These are phyloP conservation scores for Neogobius melanostomus DNA, from an alignment of 2,113 vertebrate genomes.

Conservation along the genomic window DNA sequence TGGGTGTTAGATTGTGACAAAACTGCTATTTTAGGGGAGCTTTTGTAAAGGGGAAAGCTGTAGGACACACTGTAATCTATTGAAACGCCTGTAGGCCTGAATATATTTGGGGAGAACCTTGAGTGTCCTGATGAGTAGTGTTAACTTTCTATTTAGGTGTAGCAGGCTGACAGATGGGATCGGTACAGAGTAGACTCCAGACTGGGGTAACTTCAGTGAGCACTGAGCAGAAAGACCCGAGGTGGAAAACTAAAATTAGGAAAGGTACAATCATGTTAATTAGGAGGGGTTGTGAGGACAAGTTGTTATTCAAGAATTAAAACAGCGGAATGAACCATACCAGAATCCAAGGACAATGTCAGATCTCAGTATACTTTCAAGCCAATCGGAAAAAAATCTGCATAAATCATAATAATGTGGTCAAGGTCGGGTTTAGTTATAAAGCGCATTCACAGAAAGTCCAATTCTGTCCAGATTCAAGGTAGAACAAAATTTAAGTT, in stretches of 20 bases:
- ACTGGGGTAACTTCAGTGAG: not conserved
- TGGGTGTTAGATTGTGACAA: not conserved
- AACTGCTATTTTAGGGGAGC: not conserved
- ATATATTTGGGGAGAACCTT: constrained; percentile 9
- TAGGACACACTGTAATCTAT: constrained; percentile 5
- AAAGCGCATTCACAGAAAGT: too few species aligned
- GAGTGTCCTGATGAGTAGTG: constrained; percentile 1
- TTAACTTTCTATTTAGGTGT: constrained; percentile 1
- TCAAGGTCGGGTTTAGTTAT: too few species aligned
- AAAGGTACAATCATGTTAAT: not conserved
- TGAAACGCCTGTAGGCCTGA: not conserved
- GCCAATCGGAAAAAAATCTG: too few species aligned
- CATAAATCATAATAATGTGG: too few species aligned
- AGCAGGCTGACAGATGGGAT: not conserved
- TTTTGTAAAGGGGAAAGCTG: constrained; percentile 6
- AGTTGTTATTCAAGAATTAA: not conserved
- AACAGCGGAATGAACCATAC: not conserved
- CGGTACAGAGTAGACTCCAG: not conserved
- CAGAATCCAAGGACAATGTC: not conserved
- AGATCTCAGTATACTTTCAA: not conserved
- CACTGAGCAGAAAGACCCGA: not conserved
- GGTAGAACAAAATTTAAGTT: too few species aligned
- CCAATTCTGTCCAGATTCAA: too few species aligned
- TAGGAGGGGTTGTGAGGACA: not conserved
- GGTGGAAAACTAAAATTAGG: constrained; percentile 3